A percentile compares a stretch with the other conserved stretches of the same genome.
Conservation (phyloP, 37 sponge, comb jelly and placozoan genomes). For the Cladorhizidae sp. region DNA sequence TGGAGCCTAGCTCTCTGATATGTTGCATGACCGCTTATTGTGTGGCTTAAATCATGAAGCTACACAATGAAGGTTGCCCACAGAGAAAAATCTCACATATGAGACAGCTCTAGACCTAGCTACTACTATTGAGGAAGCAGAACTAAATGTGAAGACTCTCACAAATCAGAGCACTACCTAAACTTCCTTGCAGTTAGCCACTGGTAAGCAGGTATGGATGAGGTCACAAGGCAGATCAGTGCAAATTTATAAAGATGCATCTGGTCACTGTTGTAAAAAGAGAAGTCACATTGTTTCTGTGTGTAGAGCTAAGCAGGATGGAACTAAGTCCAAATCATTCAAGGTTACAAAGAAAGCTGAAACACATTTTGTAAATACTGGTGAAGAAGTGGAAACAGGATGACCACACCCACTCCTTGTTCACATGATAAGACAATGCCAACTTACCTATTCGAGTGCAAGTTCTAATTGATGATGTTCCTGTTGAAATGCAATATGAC, state of each 20-base stretch:
- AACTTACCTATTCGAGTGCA: background rate
- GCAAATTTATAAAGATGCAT: slow-evolving; percentile 18
- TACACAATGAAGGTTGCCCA: no score
- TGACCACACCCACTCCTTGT: slow-evolving; percentile 3
- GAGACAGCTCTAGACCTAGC: no score
- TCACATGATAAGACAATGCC: background rate
- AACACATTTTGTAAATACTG: background rate
- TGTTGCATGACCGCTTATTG: no score
- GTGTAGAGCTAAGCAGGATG: slow-evolving; percentile 1
- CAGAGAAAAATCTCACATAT: no score
- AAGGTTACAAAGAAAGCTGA: background rate
- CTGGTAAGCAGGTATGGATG: slow-evolving; percentile 13
- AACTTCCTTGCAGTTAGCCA: no score
- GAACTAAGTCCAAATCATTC: background rate
- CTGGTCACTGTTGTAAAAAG: slow-evolving; percentile 22
- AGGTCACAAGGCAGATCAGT: slow-evolving; percentile 5
- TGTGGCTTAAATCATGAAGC: no score
- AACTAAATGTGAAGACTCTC: background rate
- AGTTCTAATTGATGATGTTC: slow-evolving; percentile 2
- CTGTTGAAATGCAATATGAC: slow-evolving; percentile 47
- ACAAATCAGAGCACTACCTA: no score
- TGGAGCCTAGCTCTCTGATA: slow-evolving; percentile 2
- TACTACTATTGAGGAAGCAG: background rate
- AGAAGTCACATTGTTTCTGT: no score
- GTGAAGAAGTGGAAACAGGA: slow-evolving; percentile 8